Conservation (phyloP, 2,888 invertebrate species). For the Bruchidius siliquastri region DNA sequence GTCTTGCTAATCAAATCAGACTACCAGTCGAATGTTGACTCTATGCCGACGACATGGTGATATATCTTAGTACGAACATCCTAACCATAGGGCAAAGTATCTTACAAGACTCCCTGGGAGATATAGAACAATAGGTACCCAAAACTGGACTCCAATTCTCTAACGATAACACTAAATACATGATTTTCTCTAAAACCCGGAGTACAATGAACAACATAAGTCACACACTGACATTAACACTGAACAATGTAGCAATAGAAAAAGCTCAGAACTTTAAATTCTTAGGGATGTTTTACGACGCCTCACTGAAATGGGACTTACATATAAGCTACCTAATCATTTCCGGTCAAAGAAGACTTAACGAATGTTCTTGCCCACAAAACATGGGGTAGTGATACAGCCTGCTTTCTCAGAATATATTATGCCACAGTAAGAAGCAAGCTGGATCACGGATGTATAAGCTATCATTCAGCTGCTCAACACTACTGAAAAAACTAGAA, state of each 20-base stretch:
- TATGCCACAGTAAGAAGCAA: neutral
- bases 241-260: neutral
- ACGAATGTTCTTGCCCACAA: neutral
- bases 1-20: neutral
- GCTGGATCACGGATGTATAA: conserved; percentile 1
- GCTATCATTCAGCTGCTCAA: conserved; percentile 2
- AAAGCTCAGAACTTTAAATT: neutral
- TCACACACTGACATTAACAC: too few relatives aligned
- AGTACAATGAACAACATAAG: neutral
- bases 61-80: neutral
- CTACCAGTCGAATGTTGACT: neutral
- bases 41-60: conserved; percentile 5
- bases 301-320: neutral
- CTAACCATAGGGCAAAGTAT: neutral
- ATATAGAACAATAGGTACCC: neutral
- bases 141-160: neutral
- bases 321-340: neutral
- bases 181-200: neutral
- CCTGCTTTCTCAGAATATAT: neutral
- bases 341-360: neutral
- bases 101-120: neutral
- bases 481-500: conserved; percentile 5
- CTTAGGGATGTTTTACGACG: neutral
- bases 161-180: neutral
- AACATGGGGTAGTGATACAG: neutral